Base-by-base conservation (phyloP, 1,140 invertebrate genomes). In the Drosophila elegans region DNA sequence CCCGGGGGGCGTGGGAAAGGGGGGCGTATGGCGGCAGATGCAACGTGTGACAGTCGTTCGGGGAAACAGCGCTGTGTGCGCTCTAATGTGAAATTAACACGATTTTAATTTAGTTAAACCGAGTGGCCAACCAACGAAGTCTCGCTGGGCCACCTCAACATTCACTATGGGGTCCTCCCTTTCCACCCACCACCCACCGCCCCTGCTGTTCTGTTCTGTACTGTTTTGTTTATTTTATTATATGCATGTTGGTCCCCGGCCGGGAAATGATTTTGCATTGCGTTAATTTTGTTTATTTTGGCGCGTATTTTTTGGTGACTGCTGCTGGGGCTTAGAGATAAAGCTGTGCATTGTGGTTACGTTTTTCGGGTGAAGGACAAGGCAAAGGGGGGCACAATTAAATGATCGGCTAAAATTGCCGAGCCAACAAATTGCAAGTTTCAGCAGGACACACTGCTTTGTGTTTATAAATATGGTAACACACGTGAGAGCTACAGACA, bases 31-130 rank as follows among this genome's bases (percentile, higher is more conserved):
- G 55, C 16, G 44, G 62, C 29, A 13, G 4, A 6, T 73, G 73
- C 78, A 75, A 64, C 63, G 59, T 76, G 83, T 69, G 75, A 79
- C 75, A 82, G 69, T 48, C 82, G 69, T 66, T 77, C 38, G 74
- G 81, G 81, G 74, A 80, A 45, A 34, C 46, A 25, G 44, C 48
- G 72, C 56, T 83, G 84, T 89, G 84, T 80, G 80, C 84, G 80
- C 83, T 89, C 85, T 89, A 89, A 89, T 89, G 85, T 89, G 84
- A 89, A 89, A 89, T 89, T 89, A 89, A 89, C 84, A 89, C 84
- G 84, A 88, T 88, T 88, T 88, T 88, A 88, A 88, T 86, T 86
- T 86, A 86, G 83, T 86, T 86, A 88, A 86, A 88, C 83, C 83
- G 79, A 83, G 84, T 86, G 84, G 84, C 79, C 78, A 88, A 82